phyloP scores from a whole-genome alignment of 2,113 vertebrate genomes.

The Calonectris borealis region DNA sequence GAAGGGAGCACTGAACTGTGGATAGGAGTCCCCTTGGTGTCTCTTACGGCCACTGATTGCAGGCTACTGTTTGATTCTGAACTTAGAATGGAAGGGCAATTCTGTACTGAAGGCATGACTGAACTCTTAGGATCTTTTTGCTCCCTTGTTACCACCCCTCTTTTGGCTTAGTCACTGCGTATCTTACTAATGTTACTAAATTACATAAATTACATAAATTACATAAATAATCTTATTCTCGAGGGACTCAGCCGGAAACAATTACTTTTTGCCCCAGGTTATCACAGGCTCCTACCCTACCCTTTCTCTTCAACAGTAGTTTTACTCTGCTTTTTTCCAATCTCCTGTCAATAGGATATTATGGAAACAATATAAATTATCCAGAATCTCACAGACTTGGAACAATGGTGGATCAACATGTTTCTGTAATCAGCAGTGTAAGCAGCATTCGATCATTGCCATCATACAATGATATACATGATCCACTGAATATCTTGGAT shows the following conservation, averaged over 20 bases:
- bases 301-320: not conserved
- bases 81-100: not conserved
- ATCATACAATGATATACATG: slow-evolving; percentile 86
- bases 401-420: slow-evolving; percentile 91
- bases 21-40: not conserved
- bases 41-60: not conserved
- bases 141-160: not conserved
- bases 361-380: slow-evolving; percentile 80
- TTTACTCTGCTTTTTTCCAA: not conserved
- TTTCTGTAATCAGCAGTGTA: slow-evolving; percentile 96
- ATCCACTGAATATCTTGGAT: slow-evolving; percentile 94
- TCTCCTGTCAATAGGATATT: slow-evolving; percentile 81
- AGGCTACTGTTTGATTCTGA: not conserved
- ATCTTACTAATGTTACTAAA: not conserved
- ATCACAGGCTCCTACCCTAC: not conserved
- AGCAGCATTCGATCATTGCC: slow-evolving; percentile 83
- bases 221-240: not conserved
- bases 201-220: too few species aligned
- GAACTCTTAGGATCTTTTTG: not conserved
- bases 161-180: not conserved
- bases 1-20: not conserved
- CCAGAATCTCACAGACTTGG: slow-evolving; percentile 86
- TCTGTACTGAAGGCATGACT: not conserved
- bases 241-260: not conserved
- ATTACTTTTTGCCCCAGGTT: not conserved